Evolutionary conservation across 2,888 invertebrate genomes (phyloP).

Genomic region (Drosophila eohydei): DNA sequence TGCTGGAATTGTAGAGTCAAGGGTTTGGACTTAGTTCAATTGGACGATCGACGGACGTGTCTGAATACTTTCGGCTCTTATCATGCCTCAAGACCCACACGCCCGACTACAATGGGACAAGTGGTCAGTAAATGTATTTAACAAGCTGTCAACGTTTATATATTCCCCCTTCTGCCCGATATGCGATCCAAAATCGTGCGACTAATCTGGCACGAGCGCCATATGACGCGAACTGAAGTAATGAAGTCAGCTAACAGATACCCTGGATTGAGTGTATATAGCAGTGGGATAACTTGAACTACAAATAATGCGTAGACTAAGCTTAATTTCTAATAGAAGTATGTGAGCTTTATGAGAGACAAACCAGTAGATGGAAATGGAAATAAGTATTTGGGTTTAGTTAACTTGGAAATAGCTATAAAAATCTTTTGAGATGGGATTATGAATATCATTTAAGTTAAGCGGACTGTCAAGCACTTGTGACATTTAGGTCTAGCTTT

Average conservation of each 20-base stretch:
- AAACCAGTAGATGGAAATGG: too few relatives aligned
- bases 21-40: slow-evolving; percentile 16
- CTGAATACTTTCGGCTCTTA: slow-evolving; percentile 41
- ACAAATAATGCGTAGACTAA: too few relatives aligned
- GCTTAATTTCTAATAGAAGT: too few relatives aligned
- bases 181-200: slow-evolving; percentile 30
- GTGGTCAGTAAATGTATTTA: slow-evolving; percentile 37
- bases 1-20: slow-evolving; percentile 9
- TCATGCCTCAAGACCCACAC: slow-evolving; percentile 33
- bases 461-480: too few relatives aligned
- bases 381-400: too few relatives aligned
- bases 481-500: too few relatives aligned
- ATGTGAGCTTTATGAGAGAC: too few relatives aligned
- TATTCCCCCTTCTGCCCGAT: slow-evolving; percentile 9
- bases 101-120: slow-evolving; percentile 18
- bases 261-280: neutral
- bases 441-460: too few relatives aligned
- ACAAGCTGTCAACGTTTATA: slow-evolving; percentile 38
- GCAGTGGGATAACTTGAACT: too few relatives aligned
- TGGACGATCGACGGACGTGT: slow-evolving; percentile 43
- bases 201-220: slow-evolving; percentile 67
- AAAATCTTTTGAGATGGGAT: too few relatives aligned
- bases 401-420: too few relatives aligned
- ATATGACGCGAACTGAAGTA: neutral
- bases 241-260: neutral